Evolutionary conservation across 2,888 invertebrate genomes (phyloP), one percentile per base, ranked within the genome.

Genomic region (Endomychus coccineus): DNA sequence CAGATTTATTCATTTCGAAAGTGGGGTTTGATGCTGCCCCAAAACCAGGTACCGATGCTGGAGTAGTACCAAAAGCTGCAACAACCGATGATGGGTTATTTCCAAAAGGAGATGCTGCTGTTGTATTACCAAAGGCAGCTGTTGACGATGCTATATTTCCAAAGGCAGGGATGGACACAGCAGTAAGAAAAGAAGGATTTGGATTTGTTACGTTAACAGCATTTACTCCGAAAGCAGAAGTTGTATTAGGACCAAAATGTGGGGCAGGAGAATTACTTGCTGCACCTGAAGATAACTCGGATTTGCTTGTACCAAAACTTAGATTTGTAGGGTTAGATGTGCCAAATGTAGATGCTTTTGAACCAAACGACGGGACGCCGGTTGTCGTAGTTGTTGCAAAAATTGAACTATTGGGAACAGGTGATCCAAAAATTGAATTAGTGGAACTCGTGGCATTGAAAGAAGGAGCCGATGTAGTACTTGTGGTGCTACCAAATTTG

Each of bases 11-110:
- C n/a, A n/a, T 19, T 19, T 27, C 36, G 19, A 37, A 37, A 6
- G 28, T 13, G n/a, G 35, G 29, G n/a, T 27, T 16, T 25, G 16
- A 27, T 12, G 30, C 10, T 13, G 16, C 22, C 16, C 16, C 36
- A 24, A 36, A 36, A 23, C n/a, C 22, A 4, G 36, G 36, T 4
- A 9, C 11, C 14, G 31, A 12, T 11, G 25, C 13, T 19, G 13
- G 21, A 22, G 37, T 19, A n/a, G 15, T 28, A 28, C 33, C 38
- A 38, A 38, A 38, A 7, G 36, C 5, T 12, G 36, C n/a, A 17
- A 6, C 24, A 17, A 16, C 16, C 3, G 16, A 2, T 13, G 25
- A 6, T 7, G 25, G 11, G 5, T 7, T 25, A 10, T 6, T 11
- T 9, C 10, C 6, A 10, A 6, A 6, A 10, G 25, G 25, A 7